Percentiles rank a stretch among this genome's conserved stretches.
Conservation (phyloP, 2,797 vertebrate species). For the Lacerta viridis region DNA sequence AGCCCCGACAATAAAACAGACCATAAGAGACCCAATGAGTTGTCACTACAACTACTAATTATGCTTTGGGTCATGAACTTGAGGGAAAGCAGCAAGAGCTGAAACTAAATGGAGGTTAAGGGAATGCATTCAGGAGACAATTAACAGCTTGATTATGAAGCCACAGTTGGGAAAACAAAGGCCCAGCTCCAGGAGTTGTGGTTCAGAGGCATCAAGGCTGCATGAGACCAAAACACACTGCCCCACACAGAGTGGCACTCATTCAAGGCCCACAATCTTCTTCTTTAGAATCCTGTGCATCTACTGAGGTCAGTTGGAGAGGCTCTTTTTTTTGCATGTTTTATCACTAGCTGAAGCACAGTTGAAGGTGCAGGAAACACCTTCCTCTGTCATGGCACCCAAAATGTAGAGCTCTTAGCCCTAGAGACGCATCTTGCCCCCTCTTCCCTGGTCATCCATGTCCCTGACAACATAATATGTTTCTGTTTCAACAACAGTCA, state of each 20-base stretch:
- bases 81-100: background rate
- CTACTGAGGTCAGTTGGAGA: background rate
- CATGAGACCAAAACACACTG: background rate
- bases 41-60: slow-evolving; percentile 23
- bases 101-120: background rate
- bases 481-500: background rate
- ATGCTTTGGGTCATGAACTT: slow-evolving; percentile 24
- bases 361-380: background rate
- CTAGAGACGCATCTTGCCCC: background rate
- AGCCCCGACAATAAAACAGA: background rate
- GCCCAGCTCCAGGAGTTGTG: background rate
- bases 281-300: background rate
- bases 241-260: background rate
- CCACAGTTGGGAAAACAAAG: background rate
- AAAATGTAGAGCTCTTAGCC: background rate
- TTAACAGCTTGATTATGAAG: background rate
- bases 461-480: background rate
- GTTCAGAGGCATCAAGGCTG: background rate
- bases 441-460: background rate
- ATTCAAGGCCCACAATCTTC: background rate
- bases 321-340: background rate
- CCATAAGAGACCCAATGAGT: slow-evolving; percentile 3
- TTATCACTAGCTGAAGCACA: background rate
- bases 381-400: background rate
- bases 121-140: background rate